Evolutionary conservation across 2,113 vertebrate genomes (phyloP), one percentile per base, ranked within the genome.

Genomic region (Ariopsis seemanni): DNA sequence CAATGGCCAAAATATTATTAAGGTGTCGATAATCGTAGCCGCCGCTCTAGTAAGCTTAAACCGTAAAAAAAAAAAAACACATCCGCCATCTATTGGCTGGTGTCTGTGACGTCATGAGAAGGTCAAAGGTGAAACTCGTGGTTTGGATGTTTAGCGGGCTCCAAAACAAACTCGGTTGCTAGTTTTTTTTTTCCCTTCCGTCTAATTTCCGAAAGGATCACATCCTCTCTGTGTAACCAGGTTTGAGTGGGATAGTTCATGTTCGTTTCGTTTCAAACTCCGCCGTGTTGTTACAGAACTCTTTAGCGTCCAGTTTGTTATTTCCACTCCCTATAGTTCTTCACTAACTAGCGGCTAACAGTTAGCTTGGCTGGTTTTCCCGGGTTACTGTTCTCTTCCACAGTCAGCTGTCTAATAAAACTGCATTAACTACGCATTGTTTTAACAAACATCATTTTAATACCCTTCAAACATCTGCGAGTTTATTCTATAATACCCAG

Each of bases 91-190:
- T 57, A 82, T 83, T 83, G 80, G 80, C 11, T 78, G 53, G 30
- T 14, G 52, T 27, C 22, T 53, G 62, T 90, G 83, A 90, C 86
- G 89, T 88, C 20, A n/a, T 50, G 34, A 11, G 80, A 88, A 89
- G 90, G 89, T 91, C 52, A 85, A 87, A 87, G 88, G 88, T 82
- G 27, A 87, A 81, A 14, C 84, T 79, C 85, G 72, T 77, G 88
- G 83, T 88, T 86, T 84, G 88, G 85, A 89, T 89, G 60, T 89
- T 80, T 15, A 89, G 89, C 89, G 86, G 80, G 86, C 84, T 88
- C 27, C 25, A 77, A 82, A 79, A 57, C 53, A 79, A 60, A 71
- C 62, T 60, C 34, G 18, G 30, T 1, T 84, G 72, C 62, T 58
- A 62, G 12, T 27, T 17, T 9, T 2, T 17, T 15, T 79, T 25